Percentiles rank a stretch among this genome's conserved stretches.
Evolutionary conservation across 2,888 invertebrate genomes (phyloP).

Genomic region (Nomada lathburiana): DNA sequence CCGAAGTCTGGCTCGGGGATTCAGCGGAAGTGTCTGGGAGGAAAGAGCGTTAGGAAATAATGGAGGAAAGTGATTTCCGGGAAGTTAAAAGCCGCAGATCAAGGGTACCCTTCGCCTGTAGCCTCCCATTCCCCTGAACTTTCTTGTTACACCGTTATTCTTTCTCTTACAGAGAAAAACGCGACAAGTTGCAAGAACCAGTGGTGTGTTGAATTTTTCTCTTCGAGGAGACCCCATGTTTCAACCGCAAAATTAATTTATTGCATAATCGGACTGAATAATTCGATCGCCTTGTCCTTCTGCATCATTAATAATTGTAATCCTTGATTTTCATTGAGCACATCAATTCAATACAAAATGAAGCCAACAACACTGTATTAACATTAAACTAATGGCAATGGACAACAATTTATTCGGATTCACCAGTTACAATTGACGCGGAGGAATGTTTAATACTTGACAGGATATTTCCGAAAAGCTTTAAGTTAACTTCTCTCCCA

Average conservation of each 20-base stretch:
- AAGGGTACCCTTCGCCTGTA: conserved; percentile 73
- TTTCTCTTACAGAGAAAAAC: conserved; percentile 10
- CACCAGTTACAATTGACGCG: too few relatives aligned
- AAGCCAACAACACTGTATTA: too few relatives aligned
- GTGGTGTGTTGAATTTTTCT: conserved; percentile 39
- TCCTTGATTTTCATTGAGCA: not conserved
- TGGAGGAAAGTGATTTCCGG: conserved; percentile 83
- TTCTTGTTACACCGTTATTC: conserved; percentile 11
- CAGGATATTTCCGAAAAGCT: too few relatives aligned
- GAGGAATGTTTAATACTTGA: too few relatives aligned
- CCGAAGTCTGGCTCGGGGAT: conserved; percentile 52
- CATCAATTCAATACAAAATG: too few relatives aligned
- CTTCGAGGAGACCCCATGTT: not conserved
- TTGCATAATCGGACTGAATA: not conserved
- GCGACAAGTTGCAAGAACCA: conserved; percentile 29
- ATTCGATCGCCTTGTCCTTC: not conserved
- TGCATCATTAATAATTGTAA: not conserved
- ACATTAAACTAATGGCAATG: too few relatives aligned
- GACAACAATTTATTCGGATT: too few relatives aligned
- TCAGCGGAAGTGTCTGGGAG: conserved; percentile 54
- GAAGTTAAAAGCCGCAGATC: conserved; percentile 83
- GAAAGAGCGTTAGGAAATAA: conserved; percentile 78
- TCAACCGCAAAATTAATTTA: not conserved
- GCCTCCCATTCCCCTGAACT: conserved; percentile 45
- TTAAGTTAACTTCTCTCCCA: not conserved